These are phyloP conservation scores for Morinoia aosen DNA, from an alignment of 2,888 invertebrate genomes.

Conservation along the genomic window DNA sequence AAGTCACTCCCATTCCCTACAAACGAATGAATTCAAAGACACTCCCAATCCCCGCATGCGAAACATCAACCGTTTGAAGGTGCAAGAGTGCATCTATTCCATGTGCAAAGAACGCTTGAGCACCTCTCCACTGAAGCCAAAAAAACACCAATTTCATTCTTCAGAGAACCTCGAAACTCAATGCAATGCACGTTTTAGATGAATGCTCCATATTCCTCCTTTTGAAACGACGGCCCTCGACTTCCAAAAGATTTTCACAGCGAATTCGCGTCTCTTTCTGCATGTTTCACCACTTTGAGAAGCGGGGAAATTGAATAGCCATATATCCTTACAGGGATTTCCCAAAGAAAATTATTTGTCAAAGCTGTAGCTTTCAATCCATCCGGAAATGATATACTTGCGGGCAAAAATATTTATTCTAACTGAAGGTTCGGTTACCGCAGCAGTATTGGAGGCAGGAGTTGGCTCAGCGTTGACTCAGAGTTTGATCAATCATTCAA, in stretches of 20 bases:
- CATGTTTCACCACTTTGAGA: slow-evolving; percentile 5
- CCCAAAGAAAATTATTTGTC: background rate
- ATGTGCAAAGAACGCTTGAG: background rate
- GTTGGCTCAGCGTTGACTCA: too few species aligned
- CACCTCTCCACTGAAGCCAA: background rate
- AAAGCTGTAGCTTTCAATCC: background rate
- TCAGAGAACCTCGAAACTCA: background rate
- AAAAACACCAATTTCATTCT: background rate
- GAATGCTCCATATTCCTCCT: background rate
- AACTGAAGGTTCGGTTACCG: background rate
- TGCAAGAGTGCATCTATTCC: background rate
- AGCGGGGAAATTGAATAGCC: background rate
- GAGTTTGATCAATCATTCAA: too few species aligned
- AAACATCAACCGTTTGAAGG: background rate
- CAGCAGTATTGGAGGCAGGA: background rate
- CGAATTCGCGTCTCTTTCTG: slow-evolving; percentile 12
- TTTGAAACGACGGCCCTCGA: background rate
- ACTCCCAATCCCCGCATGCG: background rate
- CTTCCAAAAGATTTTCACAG: background rate
- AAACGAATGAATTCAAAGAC: too few species aligned
- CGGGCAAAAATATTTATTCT: background rate
- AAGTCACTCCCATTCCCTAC: too few species aligned
- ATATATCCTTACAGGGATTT: background rate
- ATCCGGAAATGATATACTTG: background rate
- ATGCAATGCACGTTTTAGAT: background rate